phyloP scores from a whole-genome alignment of 2,888 invertebrate species.

The Zelleria hepariella region DNA sequence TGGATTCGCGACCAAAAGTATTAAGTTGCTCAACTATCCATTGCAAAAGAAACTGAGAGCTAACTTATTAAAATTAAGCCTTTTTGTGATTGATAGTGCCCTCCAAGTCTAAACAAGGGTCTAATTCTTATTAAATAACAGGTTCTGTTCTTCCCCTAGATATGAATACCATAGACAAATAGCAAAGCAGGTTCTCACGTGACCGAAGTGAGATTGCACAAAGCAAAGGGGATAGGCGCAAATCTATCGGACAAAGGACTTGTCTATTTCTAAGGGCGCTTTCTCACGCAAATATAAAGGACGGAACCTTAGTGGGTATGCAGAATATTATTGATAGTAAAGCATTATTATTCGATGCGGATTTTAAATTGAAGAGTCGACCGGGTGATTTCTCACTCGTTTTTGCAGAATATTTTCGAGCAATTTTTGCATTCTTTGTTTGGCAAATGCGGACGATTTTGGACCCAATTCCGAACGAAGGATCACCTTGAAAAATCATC shows the following conservation, averaged over 20 bases:
- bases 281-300: slow-evolving; percentile 43
- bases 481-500: no score
- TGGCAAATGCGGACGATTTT: no score
- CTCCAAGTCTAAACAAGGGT: slow-evolving; percentile 21
- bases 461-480: no score
- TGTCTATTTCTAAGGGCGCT: slow-evolving; percentile 13
- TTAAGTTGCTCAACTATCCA: no score
- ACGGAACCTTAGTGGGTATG: slow-evolving; percentile 8
- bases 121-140: slow-evolving; percentile 33
- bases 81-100: slow-evolving; percentile 2
- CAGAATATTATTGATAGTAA: slow-evolving; percentile 8
- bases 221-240: slow-evolving; percentile 36
- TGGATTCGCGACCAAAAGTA: no score
- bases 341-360: neutral
- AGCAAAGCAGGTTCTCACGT: slow-evolving; percentile 29
- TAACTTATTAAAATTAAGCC: no score
- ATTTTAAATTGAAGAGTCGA: slow-evolving; percentile 7
- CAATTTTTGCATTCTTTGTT: no score
- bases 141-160: slow-evolving; percentile 33
- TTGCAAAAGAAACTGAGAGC: no score
- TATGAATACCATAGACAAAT: slow-evolving; percentile 29
- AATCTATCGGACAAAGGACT: slow-evolving; percentile 13
- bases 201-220: slow-evolving; percentile 30
- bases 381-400: slow-evolving; percentile 4
- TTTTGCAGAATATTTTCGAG: no score